These are phyloP conservation scores for Venturia canescens DNA, from an alignment of 1,140 invertebrate species.

Conservation along the genomic window DNA sequence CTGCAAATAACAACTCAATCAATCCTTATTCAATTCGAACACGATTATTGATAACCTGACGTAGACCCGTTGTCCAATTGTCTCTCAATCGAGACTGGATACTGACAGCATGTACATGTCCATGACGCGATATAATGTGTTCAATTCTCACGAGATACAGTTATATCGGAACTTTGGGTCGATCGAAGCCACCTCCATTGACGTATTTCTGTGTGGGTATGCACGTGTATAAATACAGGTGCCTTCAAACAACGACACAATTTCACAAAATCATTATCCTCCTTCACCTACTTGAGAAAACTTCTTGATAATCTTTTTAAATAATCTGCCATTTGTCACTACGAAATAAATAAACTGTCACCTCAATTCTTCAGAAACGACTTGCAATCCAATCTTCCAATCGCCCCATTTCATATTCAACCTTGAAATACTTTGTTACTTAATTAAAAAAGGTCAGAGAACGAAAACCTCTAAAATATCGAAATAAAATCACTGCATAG, in stretches of 20 bases:
- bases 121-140: conserved; percentile 16
- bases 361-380: too few relatives aligned
- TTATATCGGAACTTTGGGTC: conserved; percentile 7
- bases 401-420: too few relatives aligned
- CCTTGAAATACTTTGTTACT: too few relatives aligned
- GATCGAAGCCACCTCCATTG: background rate
- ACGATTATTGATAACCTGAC: conserved; percentile 3
- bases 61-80: conserved; percentile 10
- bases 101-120: background rate
- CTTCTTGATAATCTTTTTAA: too few relatives aligned
- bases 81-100: background rate
- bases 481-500: too few relatives aligned
- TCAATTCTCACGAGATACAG: conserved; percentile 19
- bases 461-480: too few relatives aligned
- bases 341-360: too few relatives aligned
- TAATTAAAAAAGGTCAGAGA: too few relatives aligned
- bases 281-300: too few relatives aligned
- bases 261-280: background rate
- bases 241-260: background rate
- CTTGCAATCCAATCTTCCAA: too few relatives aligned
- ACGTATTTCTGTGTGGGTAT: background rate
- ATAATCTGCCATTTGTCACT: too few relatives aligned
- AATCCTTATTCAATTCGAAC: background rate
- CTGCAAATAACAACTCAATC: too few relatives aligned
- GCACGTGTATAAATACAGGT: background rate